Conservation (phyloP, 1,140 invertebrate genomes). For the Drosophila gunungcola region DNA sequence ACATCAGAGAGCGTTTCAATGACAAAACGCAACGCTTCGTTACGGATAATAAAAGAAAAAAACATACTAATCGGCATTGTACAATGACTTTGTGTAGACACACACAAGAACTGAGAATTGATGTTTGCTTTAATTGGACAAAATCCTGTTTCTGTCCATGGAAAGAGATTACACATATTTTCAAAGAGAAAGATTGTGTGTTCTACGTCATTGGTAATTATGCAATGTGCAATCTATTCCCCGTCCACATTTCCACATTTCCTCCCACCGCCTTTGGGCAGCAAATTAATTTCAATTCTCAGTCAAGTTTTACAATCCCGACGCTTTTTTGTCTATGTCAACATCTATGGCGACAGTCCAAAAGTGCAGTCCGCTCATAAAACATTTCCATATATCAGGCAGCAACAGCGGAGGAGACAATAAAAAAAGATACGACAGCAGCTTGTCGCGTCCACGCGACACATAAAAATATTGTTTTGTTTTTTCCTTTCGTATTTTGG, state of each 20-base stretch:
- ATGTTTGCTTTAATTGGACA: constrained; percentile 63
- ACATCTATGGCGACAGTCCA: constrained; percentile 29
- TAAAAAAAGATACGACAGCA: constrained; percentile 26
- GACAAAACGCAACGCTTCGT: constrained; percentile 66
- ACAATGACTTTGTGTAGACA: constrained; percentile 8
- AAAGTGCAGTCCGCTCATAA: constrained; percentile 53
- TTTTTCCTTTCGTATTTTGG: constrained; percentile 19
- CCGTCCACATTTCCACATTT: not conserved
- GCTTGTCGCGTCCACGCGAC: constrained; percentile 38
- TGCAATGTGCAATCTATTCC: constrained; percentile 48
- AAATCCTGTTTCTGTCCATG: constrained; percentile 46
- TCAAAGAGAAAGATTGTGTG: constrained; percentile 20
- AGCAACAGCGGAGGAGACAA: not conserved
- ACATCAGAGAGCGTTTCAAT: constrained; percentile 49
- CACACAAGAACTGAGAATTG: constrained; percentile 17
- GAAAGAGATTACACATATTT: constrained; percentile 21
- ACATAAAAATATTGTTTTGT: constrained; percentile 41
- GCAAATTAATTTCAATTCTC: constrained; percentile 78
- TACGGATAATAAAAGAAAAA: constrained; percentile 31
- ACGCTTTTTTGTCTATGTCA: constrained; percentile 33
- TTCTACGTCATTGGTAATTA: constrained; percentile 72
- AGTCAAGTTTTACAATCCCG: constrained; percentile 67
- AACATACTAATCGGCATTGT: constrained; percentile 5
- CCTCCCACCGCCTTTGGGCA: constrained; percentile 23
- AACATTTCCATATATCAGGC: constrained; percentile 47